Evolutionary conservation across 2,888 invertebrate species (phyloP), one percentile per base, ranked within the genome.

Genomic region (Ferrisia virgata): DNA sequence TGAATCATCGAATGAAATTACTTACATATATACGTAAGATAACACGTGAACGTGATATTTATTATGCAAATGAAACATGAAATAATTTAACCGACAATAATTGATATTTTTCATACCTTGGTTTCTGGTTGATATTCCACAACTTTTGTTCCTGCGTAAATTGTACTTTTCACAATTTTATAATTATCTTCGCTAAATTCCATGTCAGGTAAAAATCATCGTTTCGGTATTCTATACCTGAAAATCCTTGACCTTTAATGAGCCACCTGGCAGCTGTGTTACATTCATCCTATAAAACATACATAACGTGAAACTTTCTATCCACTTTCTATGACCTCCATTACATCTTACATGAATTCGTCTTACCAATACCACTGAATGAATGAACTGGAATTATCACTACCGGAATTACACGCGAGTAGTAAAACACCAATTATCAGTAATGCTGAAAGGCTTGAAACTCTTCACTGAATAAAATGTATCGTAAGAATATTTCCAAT

Each of bases 81-180:
- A 36, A 36, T 36, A 36, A 76, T 36, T 33, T 76, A 69, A 31
- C 8, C 31, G 11, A 79, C 25, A 79, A n/a, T 79, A 25, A 43
- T 43, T 43, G 79, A 47, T 39, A 79, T 28, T 43, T 28, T 53
- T 76, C 86, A 86, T 91, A 94, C 95, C 91, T 94, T 94, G 82
- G 94, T 93, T 31, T 94, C 95, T 86, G 93, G 90, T 86, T 89
- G 89, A 86, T 95, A 92, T 40, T 91, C 90, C 85, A 93, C 90
- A 87, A 90, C 90, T 89, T 92, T 91, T 86, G 91, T 92, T 36
- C 95, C 95, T 69, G 91, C 89, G 88, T 93, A 91, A 72, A 95
- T 86, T 81, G 92, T 90, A 88, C 91, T 92, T 89, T 95, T 95
- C 43, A 92, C 90, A 86, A 94, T 92, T 85, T 86, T 86, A 33